A percentile compares a stretch with the other conserved stretches of the same genome.
These are phyloP conservation scores for Cheilosia urbana DNA, from an alignment of 2,888 invertebrate species.

Conservation along the genomic window DNA sequence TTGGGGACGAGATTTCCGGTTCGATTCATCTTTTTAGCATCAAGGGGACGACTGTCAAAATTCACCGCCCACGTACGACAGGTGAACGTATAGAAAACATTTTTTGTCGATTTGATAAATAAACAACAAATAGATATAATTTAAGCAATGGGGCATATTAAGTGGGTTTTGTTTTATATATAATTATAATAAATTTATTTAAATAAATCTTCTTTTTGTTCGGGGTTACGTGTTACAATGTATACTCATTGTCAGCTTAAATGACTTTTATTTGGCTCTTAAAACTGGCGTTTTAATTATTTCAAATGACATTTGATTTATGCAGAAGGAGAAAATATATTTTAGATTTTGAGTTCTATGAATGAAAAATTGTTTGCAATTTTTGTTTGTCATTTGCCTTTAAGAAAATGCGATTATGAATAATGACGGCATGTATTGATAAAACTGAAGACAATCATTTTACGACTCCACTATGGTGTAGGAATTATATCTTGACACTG, in stretches of 20 bases:
- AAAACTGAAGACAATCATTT: conserved; percentile 30
- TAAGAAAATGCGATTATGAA: not conserved
- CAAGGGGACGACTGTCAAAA: conserved; percentile 48
- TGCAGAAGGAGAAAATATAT: conserved; percentile 9
- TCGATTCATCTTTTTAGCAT: conserved; percentile 19
- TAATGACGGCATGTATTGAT: conserved; percentile 2
- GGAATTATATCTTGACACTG: no score
- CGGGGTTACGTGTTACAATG: conserved; percentile 29
- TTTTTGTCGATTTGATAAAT: conserved; percentile 43
- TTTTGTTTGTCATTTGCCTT: not conserved
- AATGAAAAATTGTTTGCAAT: conserved; percentile 27
- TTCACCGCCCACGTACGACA: conserved; percentile 66
- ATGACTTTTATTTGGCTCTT: conserved; percentile 71
- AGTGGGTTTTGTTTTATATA: conserved; percentile 31
- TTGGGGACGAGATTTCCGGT: conserved; percentile 42
- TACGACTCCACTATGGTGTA: conserved; percentile 8
- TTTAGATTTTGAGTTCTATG: conserved; percentile 15
- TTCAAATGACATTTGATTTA: conserved; percentile 68
- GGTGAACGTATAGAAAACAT: conserved; percentile 55
- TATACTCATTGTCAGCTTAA: conserved; percentile 66
- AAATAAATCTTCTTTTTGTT: conserved; percentile 10
- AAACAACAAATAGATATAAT: conserved; percentile 11
- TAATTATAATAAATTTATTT: conserved; percentile 19
- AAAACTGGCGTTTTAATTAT: conserved; percentile 67
- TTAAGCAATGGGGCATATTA: conserved; percentile 32